Evolutionary conservation across 2,888 invertebrate genomes (phyloP).

Genomic region (Pardosa pseudoannulata): DNA sequence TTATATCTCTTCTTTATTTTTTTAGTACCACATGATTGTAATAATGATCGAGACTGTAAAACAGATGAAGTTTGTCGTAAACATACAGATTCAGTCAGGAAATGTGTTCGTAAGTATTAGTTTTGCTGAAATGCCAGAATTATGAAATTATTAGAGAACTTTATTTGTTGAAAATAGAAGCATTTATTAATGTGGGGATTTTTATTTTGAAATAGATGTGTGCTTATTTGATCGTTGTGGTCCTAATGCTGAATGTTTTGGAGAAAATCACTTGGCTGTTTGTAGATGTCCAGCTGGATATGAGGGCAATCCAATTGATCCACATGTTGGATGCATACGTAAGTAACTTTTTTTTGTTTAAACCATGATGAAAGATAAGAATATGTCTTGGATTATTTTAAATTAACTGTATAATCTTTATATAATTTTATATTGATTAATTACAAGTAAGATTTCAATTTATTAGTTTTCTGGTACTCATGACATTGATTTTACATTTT

Average conservation of each 20-base stretch:
- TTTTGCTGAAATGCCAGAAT: too few relatives aligned
- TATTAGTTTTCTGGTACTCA: too few relatives aligned
- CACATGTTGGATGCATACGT: slow-evolving; percentile 72
- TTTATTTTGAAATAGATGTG: slow-evolving; percentile 41
- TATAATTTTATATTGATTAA: too few relatives aligned
- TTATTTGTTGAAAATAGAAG: too few relatives aligned
- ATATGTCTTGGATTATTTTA: too few relatives aligned
- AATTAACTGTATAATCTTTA: too few relatives aligned
- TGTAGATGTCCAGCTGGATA: slow-evolving; percentile 92
- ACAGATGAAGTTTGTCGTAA: slow-evolving; percentile 71
- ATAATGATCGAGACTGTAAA: slow-evolving; percentile 69
- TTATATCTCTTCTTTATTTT: too few relatives aligned
- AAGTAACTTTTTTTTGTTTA: slow-evolving; percentile 9
- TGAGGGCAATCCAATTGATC: slow-evolving; percentile 82
- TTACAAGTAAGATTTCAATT: too few relatives aligned
- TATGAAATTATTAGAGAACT: too few relatives aligned
- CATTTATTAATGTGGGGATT: neutral
- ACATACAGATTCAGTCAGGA: slow-evolving; percentile 63
- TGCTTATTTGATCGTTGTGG: slow-evolving; percentile 80
- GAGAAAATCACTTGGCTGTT: slow-evolving; percentile 83
- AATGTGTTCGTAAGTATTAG: slow-evolving; percentile 72
- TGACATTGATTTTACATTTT: too few relatives aligned
- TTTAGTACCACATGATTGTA: slow-evolving; percentile 73
- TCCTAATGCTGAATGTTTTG: slow-evolving; percentile 84
- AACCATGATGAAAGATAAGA: too few relatives aligned